Conservation (phyloP, 2,113 vertebrate genomes). For the Spermophilus dauricus region DNA sequence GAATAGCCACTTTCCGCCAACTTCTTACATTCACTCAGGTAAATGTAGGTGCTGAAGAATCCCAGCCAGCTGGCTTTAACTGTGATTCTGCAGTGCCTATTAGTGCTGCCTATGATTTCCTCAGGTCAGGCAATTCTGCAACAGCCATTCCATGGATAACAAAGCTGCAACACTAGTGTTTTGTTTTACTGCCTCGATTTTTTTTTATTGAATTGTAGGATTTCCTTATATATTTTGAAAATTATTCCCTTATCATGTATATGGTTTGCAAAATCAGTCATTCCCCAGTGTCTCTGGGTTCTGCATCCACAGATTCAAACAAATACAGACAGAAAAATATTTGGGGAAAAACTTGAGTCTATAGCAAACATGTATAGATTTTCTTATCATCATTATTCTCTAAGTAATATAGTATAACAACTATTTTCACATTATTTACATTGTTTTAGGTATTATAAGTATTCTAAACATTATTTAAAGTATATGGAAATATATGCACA, state of each 20-base stretch:
- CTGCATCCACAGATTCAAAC: background rate
- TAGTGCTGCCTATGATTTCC: background rate
- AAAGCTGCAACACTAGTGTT: background rate
- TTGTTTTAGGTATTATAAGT: too few species aligned
- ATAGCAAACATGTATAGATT: too few species aligned
- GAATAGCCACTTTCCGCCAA: background rate
- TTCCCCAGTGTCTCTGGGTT: background rate
- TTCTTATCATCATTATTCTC: background rate
- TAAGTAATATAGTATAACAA: background rate
- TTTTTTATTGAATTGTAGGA: background rate
- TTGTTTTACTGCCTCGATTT: background rate
- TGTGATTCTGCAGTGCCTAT: background rate
- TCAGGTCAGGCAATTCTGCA: background rate
- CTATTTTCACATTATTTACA: too few species aligned
- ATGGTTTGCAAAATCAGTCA: background rate
- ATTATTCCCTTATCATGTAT: background rate
- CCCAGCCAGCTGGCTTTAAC: background rate
- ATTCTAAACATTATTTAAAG: background rate
- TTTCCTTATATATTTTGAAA: background rate
- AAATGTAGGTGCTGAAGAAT: background rate
- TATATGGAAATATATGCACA: too few species aligned
- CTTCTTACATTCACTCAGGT: background rate
- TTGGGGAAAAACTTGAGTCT: background rate
- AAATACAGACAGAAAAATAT: background rate
- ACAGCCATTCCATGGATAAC: background rate